Percentiles rank a stretch among this genome's conserved stretches.
phyloP scores from a whole-genome alignment of 2,797 vertebrate species.

The Channa striata region DNA sequence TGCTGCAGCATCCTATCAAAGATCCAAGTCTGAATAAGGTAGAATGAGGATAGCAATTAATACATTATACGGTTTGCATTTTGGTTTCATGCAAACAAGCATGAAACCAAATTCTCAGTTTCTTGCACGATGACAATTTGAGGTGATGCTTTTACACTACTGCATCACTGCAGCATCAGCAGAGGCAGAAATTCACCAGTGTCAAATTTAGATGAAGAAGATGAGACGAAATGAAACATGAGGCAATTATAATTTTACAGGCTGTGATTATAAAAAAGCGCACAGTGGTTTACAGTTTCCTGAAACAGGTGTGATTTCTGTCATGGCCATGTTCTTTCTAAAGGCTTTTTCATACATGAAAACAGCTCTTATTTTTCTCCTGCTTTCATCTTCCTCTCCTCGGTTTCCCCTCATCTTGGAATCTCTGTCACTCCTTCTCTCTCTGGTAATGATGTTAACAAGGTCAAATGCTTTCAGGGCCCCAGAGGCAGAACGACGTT shows the following conservation, averaged over 20 bases:
- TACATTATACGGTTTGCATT: constrained; percentile 47
- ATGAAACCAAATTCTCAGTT: constrained; percentile 22
- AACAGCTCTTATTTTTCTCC: constrained; percentile 12
- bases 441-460: constrained; percentile 74
- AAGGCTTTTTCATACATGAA: constrained; percentile 27
- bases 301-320: not conserved
- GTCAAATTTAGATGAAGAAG: constrained; percentile 27
- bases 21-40: constrained; percentile 29
- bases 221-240: constrained; percentile 8
- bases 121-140: constrained; percentile 11
- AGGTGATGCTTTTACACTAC: constrained; percentile 10
- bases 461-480: constrained; percentile 64
- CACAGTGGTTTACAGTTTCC: constrained; percentile 16
- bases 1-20: constrained; percentile 45
- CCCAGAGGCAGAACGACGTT: constrained; percentile 59
- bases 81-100: constrained; percentile 17
- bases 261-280: not conserved
- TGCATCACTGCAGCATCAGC: constrained; percentile 11
- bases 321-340: not conserved
- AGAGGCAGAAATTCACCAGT: constrained; percentile 20
- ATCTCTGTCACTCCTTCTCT: constrained; percentile 59
- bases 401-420: constrained; percentile 55
- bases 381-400: constrained; percentile 49
- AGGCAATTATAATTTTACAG: constrained; percentile 2
- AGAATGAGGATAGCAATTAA: constrained; percentile 25